Evolutionary conservation across 2,797 vertebrate species (phyloP), one percentile per base, ranked within the genome.

Genomic region (Hipposideros larvatus): DNA sequence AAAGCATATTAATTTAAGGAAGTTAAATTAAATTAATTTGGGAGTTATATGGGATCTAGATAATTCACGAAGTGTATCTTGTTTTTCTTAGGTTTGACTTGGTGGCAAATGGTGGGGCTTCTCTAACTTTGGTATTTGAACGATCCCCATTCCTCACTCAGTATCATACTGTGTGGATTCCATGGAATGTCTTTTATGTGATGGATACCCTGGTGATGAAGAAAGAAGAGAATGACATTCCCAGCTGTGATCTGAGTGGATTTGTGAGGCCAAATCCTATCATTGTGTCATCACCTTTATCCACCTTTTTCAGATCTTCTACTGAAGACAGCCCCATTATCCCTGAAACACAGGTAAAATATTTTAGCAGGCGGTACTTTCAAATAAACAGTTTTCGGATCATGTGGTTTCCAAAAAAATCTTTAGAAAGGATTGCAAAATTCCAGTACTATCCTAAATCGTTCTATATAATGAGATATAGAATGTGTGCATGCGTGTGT

Each of bases 181-280:
- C 99, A 3, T 99, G 99, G 99, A 99, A 99, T 82, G 99, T 99
- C 31, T 99, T 99, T 96, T 99, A 99, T 51, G 99, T 99, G 96
- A 99, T 99, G 99, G 99, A 99, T 96, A 99, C 99, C 0, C 98
- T 99, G 57, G 99, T 99, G 98, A 99, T 99, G 99, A 99, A 99
- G 98, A 99, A 99, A 78, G 99, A 99, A 68, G 99, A 99, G 97
- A 99, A 99, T 63, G 99, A 99, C 98, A 99, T 99, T 92, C 99
- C 99, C 97, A 99, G 99, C 94, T 99, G 99, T 95, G 99, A 99
- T 96, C 99, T 99, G 94, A 99, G 99, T 0, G 99, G 99, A 66
- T 99, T 99, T 96, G 98, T 99, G 97, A 98, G 99, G 96, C 99
- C 99, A 91, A 99, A 98, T 90, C 99, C 99, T 0, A 97, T 99